Base-by-base conservation (phyloP, 2,888 invertebrate species). In the Amphipoea lucens region DNA sequence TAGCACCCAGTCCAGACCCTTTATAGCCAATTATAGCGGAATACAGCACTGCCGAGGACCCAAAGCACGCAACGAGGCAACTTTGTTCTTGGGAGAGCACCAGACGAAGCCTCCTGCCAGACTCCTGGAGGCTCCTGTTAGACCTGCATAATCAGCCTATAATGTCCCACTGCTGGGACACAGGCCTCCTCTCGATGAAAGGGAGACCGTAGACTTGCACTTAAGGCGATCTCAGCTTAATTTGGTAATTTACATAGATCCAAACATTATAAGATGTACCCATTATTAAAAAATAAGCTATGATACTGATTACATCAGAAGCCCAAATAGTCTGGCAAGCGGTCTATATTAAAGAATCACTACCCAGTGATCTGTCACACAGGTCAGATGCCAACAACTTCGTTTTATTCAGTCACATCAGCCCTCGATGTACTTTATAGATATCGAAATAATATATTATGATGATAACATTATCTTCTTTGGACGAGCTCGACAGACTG, bases 311-410 rank as follows among this genome's bases (percentile, higher is more conserved):
- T 51, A 73, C 42, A 62, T 82, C 60, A 81, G 60, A 62, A 40
- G 29, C 7, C 45, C 80, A 57, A 77, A 78, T 79, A 79, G 36
- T 77, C 79, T 77, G 77, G 79, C 77, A 79, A 79, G 65, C 17
- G 3, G 67, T 57, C 54, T 57, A 79, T 20, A n/a, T 65, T 3
- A 65, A 54, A 77, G 23, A 36, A 66, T 66, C 79, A 17, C 36
- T 54, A 77, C 45, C 23, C 36, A 36, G 45, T 65, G 23, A 36
- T 78, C 54, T 36, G 36, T 36, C 45, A n/a, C 9, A 45, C 36
- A 65, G n/a, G 65, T 79, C 79, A 77, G 23, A 79, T 77, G 63
- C 63, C 29, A 54, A 63, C 51, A 42, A 63, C 29, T 29, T n/a
- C 23, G 36, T 45, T 65, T 17, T 29, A 9, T 63, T 29, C 5